Evolutionary conservation across 2,113 vertebrate species (phyloP).

Genomic region (Ranitomeya variabilis): DNA sequence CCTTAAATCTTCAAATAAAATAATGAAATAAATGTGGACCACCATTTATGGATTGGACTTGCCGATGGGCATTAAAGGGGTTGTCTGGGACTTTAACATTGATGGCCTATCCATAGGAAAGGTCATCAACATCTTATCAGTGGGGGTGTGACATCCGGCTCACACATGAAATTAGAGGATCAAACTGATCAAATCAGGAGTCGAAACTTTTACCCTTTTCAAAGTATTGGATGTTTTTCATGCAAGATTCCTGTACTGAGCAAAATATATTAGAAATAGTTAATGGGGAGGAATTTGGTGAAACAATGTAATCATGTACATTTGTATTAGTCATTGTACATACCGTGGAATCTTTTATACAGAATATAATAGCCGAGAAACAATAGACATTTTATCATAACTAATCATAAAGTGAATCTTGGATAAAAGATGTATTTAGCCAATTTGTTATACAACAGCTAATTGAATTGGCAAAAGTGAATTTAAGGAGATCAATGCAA

Average conservation of each 20-base stretch:
- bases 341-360: background rate
- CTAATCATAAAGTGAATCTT: slow-evolving; percentile 45
- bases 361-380: slow-evolving; percentile 31
- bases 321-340: background rate
- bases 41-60: too few relatives aligned
- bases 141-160: too few relatives aligned
- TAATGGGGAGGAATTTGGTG: background rate
- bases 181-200: too few relatives aligned
- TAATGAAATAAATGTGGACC: too few relatives aligned
- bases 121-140: too few relatives aligned
- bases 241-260: background rate
- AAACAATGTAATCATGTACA: background rate
- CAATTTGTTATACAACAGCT: slow-evolving; percentile 42
- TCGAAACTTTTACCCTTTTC: too few relatives aligned
- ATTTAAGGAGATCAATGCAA: slow-evolving; percentile 45
- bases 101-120: too few relatives aligned
- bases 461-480: slow-evolving; percentile 41
- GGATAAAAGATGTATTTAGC: slow-evolving; percentile 49
- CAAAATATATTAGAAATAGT: background rate
- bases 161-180: too few relatives aligned
- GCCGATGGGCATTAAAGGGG: too few relatives aligned
- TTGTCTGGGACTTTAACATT: too few relatives aligned
- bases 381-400: slow-evolving; percentile 33
- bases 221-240: background rate
- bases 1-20: too few relatives aligned